Base-by-base conservation (phyloP, 1,140 invertebrate genomes). In the Stenopsyche tienmushanensis region DNA sequence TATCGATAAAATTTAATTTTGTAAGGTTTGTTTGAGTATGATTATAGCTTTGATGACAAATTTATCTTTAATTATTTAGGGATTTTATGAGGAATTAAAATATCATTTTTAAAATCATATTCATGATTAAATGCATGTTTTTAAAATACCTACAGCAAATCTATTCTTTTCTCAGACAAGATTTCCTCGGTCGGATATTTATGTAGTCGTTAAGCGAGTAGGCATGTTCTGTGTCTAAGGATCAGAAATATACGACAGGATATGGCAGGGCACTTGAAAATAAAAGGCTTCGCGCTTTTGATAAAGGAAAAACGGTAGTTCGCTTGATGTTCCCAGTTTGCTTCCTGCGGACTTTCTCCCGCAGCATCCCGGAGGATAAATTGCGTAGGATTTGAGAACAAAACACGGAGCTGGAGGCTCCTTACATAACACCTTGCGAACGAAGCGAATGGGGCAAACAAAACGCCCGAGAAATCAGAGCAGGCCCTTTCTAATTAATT, bases 231-330 rank as follows among this genome's bases (percentile, higher is more conserved):
- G 34, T 2, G 13, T 18, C 18, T 57, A 7, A 7, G 44, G 7
- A 47, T 47, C 44, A 9, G 17, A 18, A 18, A 34, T 57, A 39
- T 41, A 41, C 26, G 26, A 17, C 34, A 57, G 53, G 53, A 57
- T 57, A 57, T 41, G 53, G 29, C 34, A 2, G 29, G 41, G n/a
- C 53, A 57, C 34, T 57, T 25, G 53, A 41, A 57, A 57, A 57
- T 21, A 57, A 57, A 57, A 57, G 26, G 26, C 15, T 57, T 57
- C 53, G 17, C 53, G 26, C 53, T 57, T 57, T 42, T 57, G 53
- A 57, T 57, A 57, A 57, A 57, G 53, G 53, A 57, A 57, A 53
- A 57, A 25, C 53, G 53, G 53, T 57, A 57, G 53, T 57, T 41
- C 26, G 29, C 53, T 47, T 20, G 8, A 47, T 47, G 44, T 47